These are phyloP conservation scores for Spodoptera litura DNA, from an alignment of 1,140 invertebrate genomes.

Conservation along the genomic window DNA sequence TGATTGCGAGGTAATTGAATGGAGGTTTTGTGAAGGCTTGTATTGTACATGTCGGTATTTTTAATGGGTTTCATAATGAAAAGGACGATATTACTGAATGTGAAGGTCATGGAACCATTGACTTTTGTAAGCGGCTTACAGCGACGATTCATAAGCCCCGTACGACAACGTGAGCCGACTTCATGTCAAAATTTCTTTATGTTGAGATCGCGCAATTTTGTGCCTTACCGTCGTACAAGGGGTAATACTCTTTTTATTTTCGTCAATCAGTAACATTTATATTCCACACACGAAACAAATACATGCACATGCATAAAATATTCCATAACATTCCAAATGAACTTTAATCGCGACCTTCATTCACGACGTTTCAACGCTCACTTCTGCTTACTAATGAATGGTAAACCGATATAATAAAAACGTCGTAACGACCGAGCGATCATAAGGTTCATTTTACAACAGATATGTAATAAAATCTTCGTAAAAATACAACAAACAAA, in stretches of 20 bases:
- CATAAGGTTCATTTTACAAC: conserved; percentile 14
- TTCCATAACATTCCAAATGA: conserved; percentile 10
- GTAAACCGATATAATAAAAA: conserved; percentile 1
- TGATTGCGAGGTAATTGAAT: conserved; percentile 4
- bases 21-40: not conserved
- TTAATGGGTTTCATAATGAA: not conserved
- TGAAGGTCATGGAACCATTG: not conserved
- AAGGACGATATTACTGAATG: not conserved
- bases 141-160: too few relatives aligned
- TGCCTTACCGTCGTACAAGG: not conserved
- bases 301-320: conserved; percentile 33
- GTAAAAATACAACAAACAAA: conserved; percentile 47
- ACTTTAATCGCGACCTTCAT: not conserved
- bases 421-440: not conserved
- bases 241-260: not conserved
- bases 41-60: conserved; percentile 4
- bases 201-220: not conserved
- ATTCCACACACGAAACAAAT: conserved; percentile 23
- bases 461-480: conserved; percentile 26
- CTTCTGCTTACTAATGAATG: conserved; percentile 3
- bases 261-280: conserved; percentile 29
- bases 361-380: not conserved
- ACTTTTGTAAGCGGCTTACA: too few relatives aligned
- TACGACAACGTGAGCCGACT: too few relatives aligned
- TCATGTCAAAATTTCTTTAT: too few relatives aligned